Evolutionary conservation across 1,140 invertebrate species (phyloP).

Genomic region (Drosophila santomea): DNA sequence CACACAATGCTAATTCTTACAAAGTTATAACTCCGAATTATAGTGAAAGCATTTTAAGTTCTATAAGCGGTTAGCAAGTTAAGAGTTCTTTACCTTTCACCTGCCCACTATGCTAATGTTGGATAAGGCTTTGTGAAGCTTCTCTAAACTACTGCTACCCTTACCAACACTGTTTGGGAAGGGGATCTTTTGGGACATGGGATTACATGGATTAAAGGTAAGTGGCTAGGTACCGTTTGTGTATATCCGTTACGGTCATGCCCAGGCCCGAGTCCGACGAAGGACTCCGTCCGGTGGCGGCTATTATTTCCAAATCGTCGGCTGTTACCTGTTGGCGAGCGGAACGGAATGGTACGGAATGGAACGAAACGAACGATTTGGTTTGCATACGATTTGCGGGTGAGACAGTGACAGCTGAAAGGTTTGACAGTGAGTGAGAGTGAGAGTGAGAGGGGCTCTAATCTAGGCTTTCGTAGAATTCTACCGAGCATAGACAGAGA

Average conservation of each 20-base stretch:
- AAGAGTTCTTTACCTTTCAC: too few species aligned
- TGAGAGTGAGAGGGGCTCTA: slow-evolving; percentile 26
- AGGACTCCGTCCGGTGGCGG: slow-evolving; percentile 82
- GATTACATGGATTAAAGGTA: slow-evolving; percentile 5
- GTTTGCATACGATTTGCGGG: slow-evolving; percentile 57
- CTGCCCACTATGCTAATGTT: too few species aligned
- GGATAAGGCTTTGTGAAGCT: too few species aligned
- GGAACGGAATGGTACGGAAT: slow-evolving; percentile 63
- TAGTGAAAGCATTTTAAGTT: too few species aligned
- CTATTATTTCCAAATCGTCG: slow-evolving; percentile 84
- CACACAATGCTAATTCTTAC: background rate
- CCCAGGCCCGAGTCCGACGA: slow-evolving; percentile 82
- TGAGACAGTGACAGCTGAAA: slow-evolving; percentile 30
- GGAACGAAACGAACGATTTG: slow-evolving; percentile 69
- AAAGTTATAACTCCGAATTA: too few species aligned
- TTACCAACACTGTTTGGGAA: background rate
- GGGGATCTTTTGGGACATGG: background rate
- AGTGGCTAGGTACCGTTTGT: slow-evolving; percentile 78
- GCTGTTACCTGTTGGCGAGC: slow-evolving; percentile 81
- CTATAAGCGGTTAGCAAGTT: too few species aligned
- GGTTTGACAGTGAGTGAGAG: slow-evolving; percentile 23
- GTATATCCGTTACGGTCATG: slow-evolving; percentile 82
- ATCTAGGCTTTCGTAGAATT: slow-evolving; percentile 25
- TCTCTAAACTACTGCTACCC: background rate
- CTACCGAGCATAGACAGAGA: slow-evolving; percentile 38